A percentile compares a stretch with the other conserved stretches of the same genome.
Evolutionary conservation across 2,113 vertebrate species (phyloP).

Genomic region (Nycticorax nycticorax): DNA sequence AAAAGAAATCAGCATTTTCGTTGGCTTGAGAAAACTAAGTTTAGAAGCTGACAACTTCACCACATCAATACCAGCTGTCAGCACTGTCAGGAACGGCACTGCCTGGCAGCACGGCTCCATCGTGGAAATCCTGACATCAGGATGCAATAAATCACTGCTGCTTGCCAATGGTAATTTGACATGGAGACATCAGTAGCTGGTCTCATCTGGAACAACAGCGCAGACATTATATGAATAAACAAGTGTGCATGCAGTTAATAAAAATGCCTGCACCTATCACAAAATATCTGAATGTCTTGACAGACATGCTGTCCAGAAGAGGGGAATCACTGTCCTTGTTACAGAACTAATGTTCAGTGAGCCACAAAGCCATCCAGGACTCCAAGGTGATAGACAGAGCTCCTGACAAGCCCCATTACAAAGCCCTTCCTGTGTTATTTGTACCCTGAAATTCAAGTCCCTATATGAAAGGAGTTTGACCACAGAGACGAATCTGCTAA

Average conservation of each 20-base stretch:
- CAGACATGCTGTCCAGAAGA: background rate
- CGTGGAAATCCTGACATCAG: background rate
- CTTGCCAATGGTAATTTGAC: constrained; percentile 7
- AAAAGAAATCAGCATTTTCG: background rate
- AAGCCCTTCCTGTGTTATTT: background rate
- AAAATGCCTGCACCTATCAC: background rate
- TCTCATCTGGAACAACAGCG: background rate
- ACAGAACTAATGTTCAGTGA: background rate
- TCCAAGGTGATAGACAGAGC: background rate
- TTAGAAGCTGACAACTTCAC: background rate
- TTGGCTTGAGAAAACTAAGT: background rate
- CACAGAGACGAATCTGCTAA: background rate
- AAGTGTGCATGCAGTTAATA: background rate
- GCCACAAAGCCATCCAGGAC: background rate
- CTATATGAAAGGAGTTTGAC: background rate
- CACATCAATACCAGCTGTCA: background rate
- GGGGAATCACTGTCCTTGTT: background rate
- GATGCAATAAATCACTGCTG: background rate
- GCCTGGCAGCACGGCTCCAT: background rate
- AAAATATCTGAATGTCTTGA: background rate
- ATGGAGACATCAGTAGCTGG: background rate
- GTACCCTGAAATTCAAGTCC: background rate
- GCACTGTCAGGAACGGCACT: background rate
- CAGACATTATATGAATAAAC: background rate
- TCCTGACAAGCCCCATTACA: background rate